Conservation (phyloP, 1,140 invertebrate species). For the Agraylea sexmaculata region DNA sequence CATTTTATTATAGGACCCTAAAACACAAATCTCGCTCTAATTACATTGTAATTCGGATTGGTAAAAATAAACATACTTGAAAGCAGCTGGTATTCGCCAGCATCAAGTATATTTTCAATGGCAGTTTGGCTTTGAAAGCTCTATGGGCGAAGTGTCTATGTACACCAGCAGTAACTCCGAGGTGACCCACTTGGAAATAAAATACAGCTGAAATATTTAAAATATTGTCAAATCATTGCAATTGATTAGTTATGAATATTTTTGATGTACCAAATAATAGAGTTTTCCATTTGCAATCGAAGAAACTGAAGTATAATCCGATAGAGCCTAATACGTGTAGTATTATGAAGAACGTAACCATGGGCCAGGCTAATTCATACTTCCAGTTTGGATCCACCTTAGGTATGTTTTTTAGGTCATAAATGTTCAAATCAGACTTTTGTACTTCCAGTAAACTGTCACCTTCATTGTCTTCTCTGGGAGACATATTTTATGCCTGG, state of each 20-base stretch:
- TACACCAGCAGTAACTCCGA: conserved; percentile 77
- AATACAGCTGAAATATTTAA: too few species aligned
- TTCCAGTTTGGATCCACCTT: too few species aligned
- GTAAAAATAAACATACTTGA: conserved; percentile 50
- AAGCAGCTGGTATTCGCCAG: conserved; percentile 69
- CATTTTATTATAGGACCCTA: conserved; percentile 41
- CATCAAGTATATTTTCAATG: conserved; percentile 60
- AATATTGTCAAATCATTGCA: too few species aligned
- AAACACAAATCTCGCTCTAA: too few species aligned
- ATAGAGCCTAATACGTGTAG: conserved; percentile 67
- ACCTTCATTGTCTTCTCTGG: too few species aligned
- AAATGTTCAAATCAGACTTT: too few species aligned
- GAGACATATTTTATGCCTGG: too few species aligned
- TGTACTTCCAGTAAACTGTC: too few species aligned
- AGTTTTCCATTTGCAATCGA: conserved; percentile 55
- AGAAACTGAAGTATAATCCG: conserved; percentile 56
- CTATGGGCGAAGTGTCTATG: conserved; percentile 84
- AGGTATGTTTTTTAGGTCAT: too few species aligned
- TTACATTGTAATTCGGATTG: conserved; percentile 1
- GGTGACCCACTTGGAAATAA: conserved; percentile 44
- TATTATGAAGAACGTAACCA: conserved; percentile 58
- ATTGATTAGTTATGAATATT: too few species aligned
- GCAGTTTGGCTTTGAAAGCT: conserved; percentile 75
- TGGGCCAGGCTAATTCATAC: conserved; percentile 67
- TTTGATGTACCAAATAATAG: conserved; percentile 52